Base-by-base conservation (phyloP, 2,797 vertebrate species). In the Sebastes goodei region DNA sequence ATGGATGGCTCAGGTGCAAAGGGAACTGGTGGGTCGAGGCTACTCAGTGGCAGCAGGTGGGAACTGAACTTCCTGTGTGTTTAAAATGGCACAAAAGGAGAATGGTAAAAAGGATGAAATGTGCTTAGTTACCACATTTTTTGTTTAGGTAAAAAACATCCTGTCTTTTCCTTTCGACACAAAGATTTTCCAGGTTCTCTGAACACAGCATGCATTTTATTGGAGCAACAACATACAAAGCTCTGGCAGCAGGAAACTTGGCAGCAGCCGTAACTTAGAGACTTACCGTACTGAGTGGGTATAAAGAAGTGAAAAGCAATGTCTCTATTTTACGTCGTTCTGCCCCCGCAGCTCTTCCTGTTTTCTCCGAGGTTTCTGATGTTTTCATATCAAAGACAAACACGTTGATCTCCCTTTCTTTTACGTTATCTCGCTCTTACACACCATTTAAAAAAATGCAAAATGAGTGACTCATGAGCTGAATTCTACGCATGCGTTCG, bases 391-490 rank as follows among this genome's bases (percentile, higher is more conserved):
- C 84, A 84, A 75, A 84, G 59, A 77, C 70, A 71, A 81, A 86
- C 76, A 73, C 38, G 5, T 63, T 77, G 75, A 87, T 86, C 32
- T 52, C 30, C 52, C 57, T 79, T 81, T 82, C 63, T 69, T 79
- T 80, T 11, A 7, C 66, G 63, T 86, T 88, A 87, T 93, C 89
- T 84, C 67, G 59, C 30, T 70, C 70, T 71, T 29, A 71, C 80
- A 70, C 61, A 62, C 75, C 21, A 21, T 46, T 71, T 38, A 0
- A 11, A 56, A 32, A 7, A 3, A 3, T 46, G 8, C 21, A 63
- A 70, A 85, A 70, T 62, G 63, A 76, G 71, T 87, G 91, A 92
- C 55, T 92, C 88, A 86, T 86, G 32, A 73, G 49, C 53, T 32
- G 27, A 73, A 69, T 20, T 76, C 49, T 59, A 62, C 2, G n/a